Evolutionary conservation across 2,888 invertebrate species (phyloP).

Genomic region (Drosophila affinis): DNA sequence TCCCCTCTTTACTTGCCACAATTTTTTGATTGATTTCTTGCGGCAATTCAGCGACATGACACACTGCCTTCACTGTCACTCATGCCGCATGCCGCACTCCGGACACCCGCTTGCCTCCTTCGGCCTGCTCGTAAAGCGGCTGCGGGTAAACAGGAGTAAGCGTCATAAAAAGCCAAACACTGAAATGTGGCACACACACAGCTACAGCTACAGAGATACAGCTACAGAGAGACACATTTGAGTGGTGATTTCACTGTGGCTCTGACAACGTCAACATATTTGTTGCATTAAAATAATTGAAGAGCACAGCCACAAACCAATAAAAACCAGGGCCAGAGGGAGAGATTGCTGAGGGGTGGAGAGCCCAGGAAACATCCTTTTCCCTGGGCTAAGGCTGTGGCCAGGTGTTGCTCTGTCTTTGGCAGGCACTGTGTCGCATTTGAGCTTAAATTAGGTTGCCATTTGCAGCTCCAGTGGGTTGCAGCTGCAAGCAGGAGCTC

Average conservation of each 20-base stretch:
- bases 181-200: slow-evolving; percentile 13
- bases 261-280: slow-evolving; percentile 62
- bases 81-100: slow-evolving; percentile 11
- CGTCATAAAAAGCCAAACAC: slow-evolving; percentile 61
- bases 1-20: slow-evolving; percentile 53
- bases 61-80: slow-evolving; percentile 45
- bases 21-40: slow-evolving; percentile 78
- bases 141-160: slow-evolving; percentile 50
- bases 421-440: neutral
- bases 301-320: slow-evolving; percentile 70
- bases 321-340: slow-evolving; percentile 27
- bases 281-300: slow-evolving; percentile 78
- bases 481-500: too few relatives aligned
- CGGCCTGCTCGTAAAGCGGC: slow-evolving; percentile 62
- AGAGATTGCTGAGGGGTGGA: slow-evolving; percentile 1
- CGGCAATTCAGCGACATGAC: slow-evolving; percentile 66
- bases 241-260: slow-evolving; percentile 49
- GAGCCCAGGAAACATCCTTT: slow-evolving; percentile 5
- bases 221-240: slow-evolving; percentile 23
- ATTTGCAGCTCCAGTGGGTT: too few relatives aligned
- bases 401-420: neutral
- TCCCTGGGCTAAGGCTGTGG: neutral
- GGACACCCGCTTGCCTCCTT: slow-evolving; percentile 4
- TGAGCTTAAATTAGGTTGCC: too few relatives aligned
- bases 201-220: slow-evolving; percentile 12